These are phyloP conservation scores for Gopherus evgoodei DNA, from an alignment of 2,113 vertebrate genomes.

Conservation along the genomic window DNA sequence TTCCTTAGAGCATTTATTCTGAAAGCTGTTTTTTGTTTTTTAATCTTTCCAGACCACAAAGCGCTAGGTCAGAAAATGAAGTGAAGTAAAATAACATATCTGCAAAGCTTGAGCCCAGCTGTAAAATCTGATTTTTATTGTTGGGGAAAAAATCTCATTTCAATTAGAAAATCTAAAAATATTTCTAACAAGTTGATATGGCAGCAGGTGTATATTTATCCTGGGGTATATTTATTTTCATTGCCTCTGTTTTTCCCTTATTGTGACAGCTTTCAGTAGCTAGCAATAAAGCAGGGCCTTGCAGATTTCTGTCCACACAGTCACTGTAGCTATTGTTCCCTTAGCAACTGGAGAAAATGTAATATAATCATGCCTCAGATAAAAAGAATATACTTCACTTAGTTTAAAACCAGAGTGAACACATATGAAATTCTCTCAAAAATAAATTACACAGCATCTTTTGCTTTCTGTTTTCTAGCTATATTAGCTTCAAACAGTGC, in stretches of 20 bases:
- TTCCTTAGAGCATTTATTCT: background rate
- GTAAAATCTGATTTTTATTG: background rate
- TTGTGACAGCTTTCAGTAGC: background rate
- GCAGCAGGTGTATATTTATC: background rate
- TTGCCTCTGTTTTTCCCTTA: conserved; percentile 33
- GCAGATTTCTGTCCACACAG: conserved; percentile 47
- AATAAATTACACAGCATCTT: background rate
- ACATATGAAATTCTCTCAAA: background rate
- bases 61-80: background rate
- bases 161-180: background rate
- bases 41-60: background rate
- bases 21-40: conserved; percentile 10
- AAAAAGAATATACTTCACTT: conserved; percentile 13
- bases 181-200: background rate
- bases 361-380: conserved; percentile 51
- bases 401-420: background rate
- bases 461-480: background rate
- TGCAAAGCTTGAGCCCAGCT: background rate
- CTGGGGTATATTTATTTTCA: conserved; percentile 6
- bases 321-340: conserved; percentile 4
- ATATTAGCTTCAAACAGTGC: background rate
- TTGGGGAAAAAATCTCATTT: background rate
- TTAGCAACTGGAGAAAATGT: background rate
- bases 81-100: background rate
- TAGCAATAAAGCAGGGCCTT: conserved; percentile 58